Conservation (phyloP, 2,888 invertebrate species). For the Cantharis rufa region DNA sequence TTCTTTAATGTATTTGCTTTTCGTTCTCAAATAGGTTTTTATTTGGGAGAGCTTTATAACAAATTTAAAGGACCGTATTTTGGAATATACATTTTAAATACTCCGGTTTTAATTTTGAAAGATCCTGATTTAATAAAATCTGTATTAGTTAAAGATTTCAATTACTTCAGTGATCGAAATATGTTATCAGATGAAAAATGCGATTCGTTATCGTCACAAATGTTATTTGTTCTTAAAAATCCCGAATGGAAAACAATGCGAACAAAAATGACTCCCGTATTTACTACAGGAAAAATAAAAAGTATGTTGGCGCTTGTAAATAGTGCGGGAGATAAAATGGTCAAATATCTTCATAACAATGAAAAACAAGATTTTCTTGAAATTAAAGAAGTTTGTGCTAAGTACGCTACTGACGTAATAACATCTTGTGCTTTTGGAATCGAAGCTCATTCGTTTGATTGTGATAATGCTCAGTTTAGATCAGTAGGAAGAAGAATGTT, state of each 20-base stretch:
- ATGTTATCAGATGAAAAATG: slow-evolving; percentile 52
- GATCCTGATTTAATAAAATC: slow-evolving; percentile 55
- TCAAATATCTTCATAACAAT: slow-evolving; percentile 47
- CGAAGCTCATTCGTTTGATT: slow-evolving; percentile 50
- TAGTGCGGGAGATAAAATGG: slow-evolving; percentile 47
- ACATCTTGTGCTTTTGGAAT: slow-evolving; percentile 56
- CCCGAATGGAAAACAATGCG: slow-evolving; percentile 59
- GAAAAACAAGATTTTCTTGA: slow-evolving; percentile 41
- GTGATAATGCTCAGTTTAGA: slow-evolving; percentile 51
- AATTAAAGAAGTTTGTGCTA: slow-evolving; percentile 49
- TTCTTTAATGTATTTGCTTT: slow-evolving; percentile 44
- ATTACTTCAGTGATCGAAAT: slow-evolving; percentile 55
- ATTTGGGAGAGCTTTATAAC: slow-evolving; percentile 42
- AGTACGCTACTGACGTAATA: slow-evolving; percentile 56
- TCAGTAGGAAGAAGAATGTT: slow-evolving; percentile 47
- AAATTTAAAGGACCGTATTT: slow-evolving; percentile 43
- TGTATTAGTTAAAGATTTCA: slow-evolving; percentile 55
- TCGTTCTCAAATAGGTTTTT: slow-evolving; percentile 41
- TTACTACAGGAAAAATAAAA: slow-evolving; percentile 60
- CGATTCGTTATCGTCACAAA: slow-evolving; percentile 52
- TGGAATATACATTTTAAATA: slow-evolving; percentile 56
- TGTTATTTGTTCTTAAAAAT: slow-evolving; percentile 53
- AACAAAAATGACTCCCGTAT: slow-evolving; percentile 57
- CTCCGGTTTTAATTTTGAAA: slow-evolving; percentile 53
- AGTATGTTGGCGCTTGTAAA: slow-evolving; percentile 55